These are phyloP conservation scores for Onthophagus sagittarius DNA, from an alignment of 2,888 invertebrate genomes.

Conservation along the genomic window DNA sequence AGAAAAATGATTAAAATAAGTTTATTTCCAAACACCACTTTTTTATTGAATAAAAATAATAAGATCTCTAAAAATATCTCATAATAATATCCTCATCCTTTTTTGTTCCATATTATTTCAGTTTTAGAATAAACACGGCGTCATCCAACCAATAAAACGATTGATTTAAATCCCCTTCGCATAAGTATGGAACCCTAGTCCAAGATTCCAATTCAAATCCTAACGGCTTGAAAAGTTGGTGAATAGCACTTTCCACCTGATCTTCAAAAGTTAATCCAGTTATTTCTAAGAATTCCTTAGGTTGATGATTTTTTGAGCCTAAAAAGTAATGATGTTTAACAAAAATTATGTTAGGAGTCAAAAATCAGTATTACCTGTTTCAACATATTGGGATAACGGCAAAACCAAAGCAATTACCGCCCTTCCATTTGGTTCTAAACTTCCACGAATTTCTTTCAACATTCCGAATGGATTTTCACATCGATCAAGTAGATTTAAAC, in stretches of 20 bases:
- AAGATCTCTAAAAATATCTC: neutral
- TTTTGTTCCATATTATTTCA: conserved; percentile 26
- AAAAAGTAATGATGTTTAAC: conserved; percentile 24
- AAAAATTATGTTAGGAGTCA: neutral
- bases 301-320: conserved; percentile 68
- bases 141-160: conserved; percentile 91
- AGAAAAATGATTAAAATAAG: conserved; percentile 4
- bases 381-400: conserved; percentile 93
- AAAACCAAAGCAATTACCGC: conserved; percentile 87
- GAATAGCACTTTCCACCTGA: conserved; percentile 71
- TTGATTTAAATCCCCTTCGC: conserved; percentile 92
- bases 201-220: conserved; percentile 78
- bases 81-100: too few species aligned
- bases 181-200: conserved; percentile 91
- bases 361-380: conserved; percentile 59
- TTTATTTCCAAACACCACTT: neutral
- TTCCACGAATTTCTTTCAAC: conserved; percentile 67
- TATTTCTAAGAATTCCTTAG: conserved; percentile 66
- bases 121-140: conserved; percentile 76
- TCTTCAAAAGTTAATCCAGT: conserved; percentile 68
- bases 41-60: conserved; percentile 7
- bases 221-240: conserved; percentile 58
- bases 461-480: conserved; percentile 81
- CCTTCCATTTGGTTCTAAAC: conserved; percentile 69
- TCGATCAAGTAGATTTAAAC: conserved; percentile 91